Conservation (phyloP, 2,113 vertebrate genomes). For the Bettongia penicillata region DNA sequence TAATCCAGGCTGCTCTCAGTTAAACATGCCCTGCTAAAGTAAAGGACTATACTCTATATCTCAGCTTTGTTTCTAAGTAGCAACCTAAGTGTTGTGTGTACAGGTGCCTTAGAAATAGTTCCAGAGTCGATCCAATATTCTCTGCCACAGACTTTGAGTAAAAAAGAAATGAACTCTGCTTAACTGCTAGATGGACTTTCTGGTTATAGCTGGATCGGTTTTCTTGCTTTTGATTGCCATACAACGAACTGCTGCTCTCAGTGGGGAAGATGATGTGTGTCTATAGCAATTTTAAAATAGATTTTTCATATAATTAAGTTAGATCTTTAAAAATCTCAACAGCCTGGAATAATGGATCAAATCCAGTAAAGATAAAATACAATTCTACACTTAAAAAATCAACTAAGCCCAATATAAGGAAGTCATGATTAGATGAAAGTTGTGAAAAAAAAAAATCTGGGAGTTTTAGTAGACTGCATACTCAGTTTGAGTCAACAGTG, state of each 20-base stretch:
- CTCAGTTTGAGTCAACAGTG: background rate
- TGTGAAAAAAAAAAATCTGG: background rate
- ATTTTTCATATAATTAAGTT: background rate
- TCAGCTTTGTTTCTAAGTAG: background rate
- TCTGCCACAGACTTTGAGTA: background rate
- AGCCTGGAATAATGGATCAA: background rate
- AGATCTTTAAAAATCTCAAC: background rate
- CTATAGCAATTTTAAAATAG: background rate
- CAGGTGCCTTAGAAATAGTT: background rate
- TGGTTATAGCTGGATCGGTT: background rate
- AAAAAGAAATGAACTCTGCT: background rate
- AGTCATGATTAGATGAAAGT: background rate
- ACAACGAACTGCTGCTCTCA: background rate
- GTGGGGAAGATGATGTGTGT: background rate
- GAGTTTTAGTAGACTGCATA: background rate
- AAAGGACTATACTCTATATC: background rate
- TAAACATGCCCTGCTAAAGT: background rate
- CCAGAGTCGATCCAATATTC: background rate
- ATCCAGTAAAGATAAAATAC: background rate
- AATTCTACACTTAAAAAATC: background rate
- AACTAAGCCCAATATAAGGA: background rate
- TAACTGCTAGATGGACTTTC: background rate
- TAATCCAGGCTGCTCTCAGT: background rate
- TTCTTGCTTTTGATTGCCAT: background rate
- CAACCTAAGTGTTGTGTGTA: background rate